These are phyloP conservation scores for Leptinotarsa peninsularis DNA, from an alignment of 2,888 invertebrate genomes.

Conservation along the genomic window DNA sequence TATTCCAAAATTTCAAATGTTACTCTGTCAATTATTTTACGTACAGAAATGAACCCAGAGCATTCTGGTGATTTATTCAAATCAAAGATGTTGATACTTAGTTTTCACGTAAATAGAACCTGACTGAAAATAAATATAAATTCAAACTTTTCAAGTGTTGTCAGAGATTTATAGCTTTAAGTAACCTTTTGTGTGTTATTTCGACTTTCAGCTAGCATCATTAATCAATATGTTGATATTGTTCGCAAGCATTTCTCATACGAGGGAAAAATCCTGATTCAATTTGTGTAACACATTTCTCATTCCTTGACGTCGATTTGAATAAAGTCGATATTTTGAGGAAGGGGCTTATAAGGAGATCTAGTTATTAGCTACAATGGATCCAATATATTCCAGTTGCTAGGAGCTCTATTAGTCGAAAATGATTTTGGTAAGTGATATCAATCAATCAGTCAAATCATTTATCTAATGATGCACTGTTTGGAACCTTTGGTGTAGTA, in stretches of 20 bases:
- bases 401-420: too few relatives aligned
- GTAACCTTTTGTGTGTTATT: slow-evolving; percentile 23
- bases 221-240: slow-evolving; percentile 11
- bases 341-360: neutral
- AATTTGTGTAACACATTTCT: slow-evolving; percentile 22
- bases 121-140: neutral
- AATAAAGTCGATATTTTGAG: neutral
- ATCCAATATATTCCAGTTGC: too few relatives aligned
- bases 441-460: too few relatives aligned
- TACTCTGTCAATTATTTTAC: too few relatives aligned
- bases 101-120: neutral
- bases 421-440: too few relatives aligned
- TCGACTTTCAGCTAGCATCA: neutral
- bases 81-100: slow-evolving; percentile 1
- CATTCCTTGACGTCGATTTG: slow-evolving; percentile 6
- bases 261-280: neutral
- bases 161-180: slow-evolving; percentile 23
- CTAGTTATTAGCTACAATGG: neutral
- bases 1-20: too few relatives aligned
- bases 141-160: slow-evolving; percentile 7
- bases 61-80: neutral
- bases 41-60: too few relatives aligned
- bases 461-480: too few relatives aligned
- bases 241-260: neutral
- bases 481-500: too few relatives aligned